These are phyloP conservation scores for Xanthia icteritia DNA, from an alignment of 2,888 invertebrate genomes.

Conservation along the genomic window DNA sequence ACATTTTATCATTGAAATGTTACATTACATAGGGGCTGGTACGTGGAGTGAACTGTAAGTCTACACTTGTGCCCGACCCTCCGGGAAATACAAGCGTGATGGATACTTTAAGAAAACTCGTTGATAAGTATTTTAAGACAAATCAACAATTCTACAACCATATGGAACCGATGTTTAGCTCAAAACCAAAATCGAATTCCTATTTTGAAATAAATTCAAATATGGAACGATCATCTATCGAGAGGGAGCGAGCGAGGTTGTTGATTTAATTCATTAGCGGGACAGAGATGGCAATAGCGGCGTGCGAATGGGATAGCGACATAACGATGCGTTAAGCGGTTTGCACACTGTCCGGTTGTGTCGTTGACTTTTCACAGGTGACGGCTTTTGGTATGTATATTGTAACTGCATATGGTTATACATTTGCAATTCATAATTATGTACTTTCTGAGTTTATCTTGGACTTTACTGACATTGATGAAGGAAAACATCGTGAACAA, in stretches of 20 bases:
- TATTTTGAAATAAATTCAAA: slow-evolving; percentile 85
- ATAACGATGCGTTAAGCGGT: slow-evolving; percentile 54
- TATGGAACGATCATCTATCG: slow-evolving; percentile 84
- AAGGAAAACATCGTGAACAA: neutral
- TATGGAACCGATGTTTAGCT: neutral
- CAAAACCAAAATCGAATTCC: slow-evolving; percentile 76
- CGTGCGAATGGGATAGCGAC: slow-evolving; percentile 68
- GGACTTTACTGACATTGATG: neutral
- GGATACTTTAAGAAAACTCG: too few species aligned
- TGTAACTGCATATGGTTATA: neutral
- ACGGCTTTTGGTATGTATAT: neutral
- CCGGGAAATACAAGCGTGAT: neutral
- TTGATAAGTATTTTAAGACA: neutral
- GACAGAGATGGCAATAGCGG: slow-evolving; percentile 79
- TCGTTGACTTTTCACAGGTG: slow-evolving; percentile 34
- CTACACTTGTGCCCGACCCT: neutral
- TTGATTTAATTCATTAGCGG: slow-evolving; percentile 90
- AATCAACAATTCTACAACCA: neutral
- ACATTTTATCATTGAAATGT: too few species aligned
- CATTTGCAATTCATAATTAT: neutral
- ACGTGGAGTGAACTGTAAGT: neutral
- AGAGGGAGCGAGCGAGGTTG: slow-evolving; percentile 88
- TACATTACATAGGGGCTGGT: neutral
- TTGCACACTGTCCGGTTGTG: slow-evolving; percentile 47
- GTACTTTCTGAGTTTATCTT: neutral